phyloP scores from a whole-genome alignment of 2,797 vertebrate species.

The Semotilus atromaculatus region DNA sequence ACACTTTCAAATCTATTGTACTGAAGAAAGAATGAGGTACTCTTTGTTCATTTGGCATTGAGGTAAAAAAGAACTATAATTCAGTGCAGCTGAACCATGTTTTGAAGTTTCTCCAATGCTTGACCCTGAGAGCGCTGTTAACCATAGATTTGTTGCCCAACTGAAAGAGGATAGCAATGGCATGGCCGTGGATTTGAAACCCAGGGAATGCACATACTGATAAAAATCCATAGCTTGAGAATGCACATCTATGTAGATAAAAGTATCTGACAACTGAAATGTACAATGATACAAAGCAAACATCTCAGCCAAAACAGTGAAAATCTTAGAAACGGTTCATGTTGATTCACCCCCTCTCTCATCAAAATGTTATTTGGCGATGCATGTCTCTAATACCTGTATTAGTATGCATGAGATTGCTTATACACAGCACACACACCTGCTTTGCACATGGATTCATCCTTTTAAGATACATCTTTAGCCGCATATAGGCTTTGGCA shows the following conservation, averaged over 20 bases:
- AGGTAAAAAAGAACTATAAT: background rate
- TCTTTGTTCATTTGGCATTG: conserved; percentile 18
- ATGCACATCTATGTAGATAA: background rate
- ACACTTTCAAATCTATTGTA: conserved; percentile 31
- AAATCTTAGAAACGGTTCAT: conserved; percentile 10
- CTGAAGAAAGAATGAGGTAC: background rate
- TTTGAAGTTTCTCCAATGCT: background rate
- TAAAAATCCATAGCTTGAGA: background rate
- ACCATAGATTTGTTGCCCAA: background rate
- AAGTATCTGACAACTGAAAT: background rate
- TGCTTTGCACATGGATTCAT: conserved; percentile 19
- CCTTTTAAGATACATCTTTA: conserved; percentile 15
- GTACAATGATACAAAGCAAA: background rate
- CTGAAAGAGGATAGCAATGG: background rate
- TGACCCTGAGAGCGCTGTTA: background rate
- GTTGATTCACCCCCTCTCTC: conserved; percentile 2
- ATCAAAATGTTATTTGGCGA: conserved; percentile 18
- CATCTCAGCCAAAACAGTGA: background rate
- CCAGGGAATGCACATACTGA: background rate
- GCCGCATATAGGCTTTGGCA: background rate
- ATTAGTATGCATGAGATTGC: conserved; percentile 36
- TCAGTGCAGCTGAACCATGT: background rate
- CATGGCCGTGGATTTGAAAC: background rate
- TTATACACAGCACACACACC: conserved; percentile 20
- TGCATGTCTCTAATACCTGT: conserved; percentile 13